A percentile compares a stretch with the other conserved stretches of the same genome.
Evolutionary conservation across 2,797 vertebrate species (phyloP).

Genomic region (Echeneis naucrates): DNA sequence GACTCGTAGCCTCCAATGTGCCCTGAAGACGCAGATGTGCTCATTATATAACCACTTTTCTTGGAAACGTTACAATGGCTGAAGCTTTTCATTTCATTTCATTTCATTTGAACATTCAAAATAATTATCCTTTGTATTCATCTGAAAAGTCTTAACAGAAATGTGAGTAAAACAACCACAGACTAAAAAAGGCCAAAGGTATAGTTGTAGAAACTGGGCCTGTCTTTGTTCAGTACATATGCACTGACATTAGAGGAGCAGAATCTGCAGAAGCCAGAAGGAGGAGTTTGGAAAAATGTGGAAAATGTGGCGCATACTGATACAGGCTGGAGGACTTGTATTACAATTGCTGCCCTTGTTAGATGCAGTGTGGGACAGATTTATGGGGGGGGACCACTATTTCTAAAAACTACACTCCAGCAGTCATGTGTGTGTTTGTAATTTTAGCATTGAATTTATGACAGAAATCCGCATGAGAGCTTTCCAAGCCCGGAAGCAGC

Average conservation of each 20-base stretch:
- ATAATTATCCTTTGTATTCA: no score
- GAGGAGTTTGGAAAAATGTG: not conserved
- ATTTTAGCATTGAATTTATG: not conserved
- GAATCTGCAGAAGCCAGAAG: not conserved
- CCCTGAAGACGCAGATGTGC: no score
- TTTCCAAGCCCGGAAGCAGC: conserved; percentile 55
- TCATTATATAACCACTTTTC: no score
- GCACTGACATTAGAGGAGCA: no score
- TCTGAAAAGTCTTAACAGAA: no score
- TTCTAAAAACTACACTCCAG: not conserved
- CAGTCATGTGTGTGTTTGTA: conserved; percentile 8
- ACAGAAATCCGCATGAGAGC: conserved; percentile 10
- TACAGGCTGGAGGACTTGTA: conserved; percentile 1
- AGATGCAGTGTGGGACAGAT: not conserved
- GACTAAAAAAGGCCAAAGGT: no score
- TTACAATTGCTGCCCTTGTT: not conserved
- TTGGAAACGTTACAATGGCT: no score
- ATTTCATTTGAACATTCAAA: no score
- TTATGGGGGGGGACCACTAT: not conserved
- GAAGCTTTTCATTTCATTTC: no score
- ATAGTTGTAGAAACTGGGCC: not conserved
- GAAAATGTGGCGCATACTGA: not conserved
- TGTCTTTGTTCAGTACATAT: not conserved
- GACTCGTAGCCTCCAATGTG: no score
- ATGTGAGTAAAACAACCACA: no score